Evolutionary conservation across 2,113 vertebrate genomes (phyloP).

Genomic region (Turdus rufiventris): DNA sequence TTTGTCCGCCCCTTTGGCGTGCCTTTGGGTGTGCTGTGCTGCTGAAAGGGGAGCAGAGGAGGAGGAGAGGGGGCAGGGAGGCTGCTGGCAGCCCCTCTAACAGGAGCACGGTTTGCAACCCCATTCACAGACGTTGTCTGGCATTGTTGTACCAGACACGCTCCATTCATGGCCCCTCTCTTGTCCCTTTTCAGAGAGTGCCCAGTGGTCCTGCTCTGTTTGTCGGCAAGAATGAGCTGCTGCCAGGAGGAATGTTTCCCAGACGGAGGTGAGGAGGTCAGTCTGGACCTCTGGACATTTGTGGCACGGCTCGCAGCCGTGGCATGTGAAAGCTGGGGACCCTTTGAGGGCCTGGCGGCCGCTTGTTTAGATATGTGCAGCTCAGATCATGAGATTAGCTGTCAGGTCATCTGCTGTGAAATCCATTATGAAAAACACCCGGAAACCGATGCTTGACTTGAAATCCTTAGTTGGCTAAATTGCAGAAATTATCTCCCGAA

Average conservation of each 20-base stretch:
- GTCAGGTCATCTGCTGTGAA: constrained; percentile 87
- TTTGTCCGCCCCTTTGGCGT: not conserved
- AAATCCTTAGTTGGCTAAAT: constrained; percentile 70
- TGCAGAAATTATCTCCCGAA: constrained; percentile 71
- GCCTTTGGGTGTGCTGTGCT: not conserved
- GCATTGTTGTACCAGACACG: constrained; percentile 36
- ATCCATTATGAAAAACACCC: constrained; percentile 78
- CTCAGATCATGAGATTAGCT: constrained; percentile 84
- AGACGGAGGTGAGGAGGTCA: constrained; percentile 79
- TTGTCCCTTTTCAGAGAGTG: constrained; percentile 45
- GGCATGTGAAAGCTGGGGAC: constrained; percentile 68
- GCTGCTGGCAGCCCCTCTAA: constrained; percentile 25
- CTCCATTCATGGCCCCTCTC: constrained; percentile 40
- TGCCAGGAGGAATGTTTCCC: constrained; percentile 61
- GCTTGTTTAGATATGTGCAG: constrained; percentile 20
- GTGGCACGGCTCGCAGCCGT: constrained; percentile 54
- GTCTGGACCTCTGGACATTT: constrained; percentile 84
- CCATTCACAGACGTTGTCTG: constrained; percentile 24
- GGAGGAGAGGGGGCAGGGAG: constrained; percentile 5
- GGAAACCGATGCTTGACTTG: constrained; percentile 67
- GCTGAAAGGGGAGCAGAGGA: not conserved
- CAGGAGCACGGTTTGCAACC: constrained; percentile 5
- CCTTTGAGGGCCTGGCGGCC: not conserved
- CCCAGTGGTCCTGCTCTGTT: constrained; percentile 61
- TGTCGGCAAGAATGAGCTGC: constrained; percentile 62